These are phyloP conservation scores for Lepidotrigona ventralis DNA, from an alignment of 1,140 invertebrate genomes.

Conservation along the genomic window DNA sequence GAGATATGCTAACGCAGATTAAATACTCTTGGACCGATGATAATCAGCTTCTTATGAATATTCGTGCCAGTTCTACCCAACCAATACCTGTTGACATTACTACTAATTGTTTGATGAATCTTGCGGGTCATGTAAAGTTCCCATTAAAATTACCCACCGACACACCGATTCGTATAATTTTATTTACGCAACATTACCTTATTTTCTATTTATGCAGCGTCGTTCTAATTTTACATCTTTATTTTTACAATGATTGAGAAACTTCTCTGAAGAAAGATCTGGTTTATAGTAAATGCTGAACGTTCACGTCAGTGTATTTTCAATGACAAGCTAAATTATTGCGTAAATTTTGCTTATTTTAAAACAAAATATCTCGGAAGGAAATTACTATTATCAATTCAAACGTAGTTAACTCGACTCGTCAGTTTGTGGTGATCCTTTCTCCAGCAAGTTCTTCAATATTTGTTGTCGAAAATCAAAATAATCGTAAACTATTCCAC, in stretches of 20 bases:
- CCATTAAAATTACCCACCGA: background rate
- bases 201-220: background rate
- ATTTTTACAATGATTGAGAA: background rate
- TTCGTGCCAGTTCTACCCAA: conserved; percentile 81
- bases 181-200: background rate
- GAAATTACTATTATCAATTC: too few relatives aligned
- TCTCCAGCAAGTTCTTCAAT: background rate
- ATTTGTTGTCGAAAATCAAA: background rate
- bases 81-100: conserved; percentile 84
- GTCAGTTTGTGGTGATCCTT: background rate
- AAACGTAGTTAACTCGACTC: too few relatives aligned
- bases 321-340: too few relatives aligned
- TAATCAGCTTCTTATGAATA: conserved; percentile 83
- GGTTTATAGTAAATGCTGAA: background rate
- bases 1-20: conserved; percentile 79
- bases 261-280: background rate
- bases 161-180: background rate
- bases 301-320: background rate
- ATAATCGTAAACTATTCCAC: too few relatives aligned
- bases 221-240: background rate
- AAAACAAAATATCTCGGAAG: too few relatives aligned
- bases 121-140: conserved; percentile 82
- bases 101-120: conserved; percentile 86
- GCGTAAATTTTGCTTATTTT: too few relatives aligned
- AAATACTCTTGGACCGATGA: conserved; percentile 82